These are phyloP conservation scores for Luscinia megarhynchos DNA, from an alignment of 2,797 vertebrate genomes.

Conservation along the genomic window DNA sequence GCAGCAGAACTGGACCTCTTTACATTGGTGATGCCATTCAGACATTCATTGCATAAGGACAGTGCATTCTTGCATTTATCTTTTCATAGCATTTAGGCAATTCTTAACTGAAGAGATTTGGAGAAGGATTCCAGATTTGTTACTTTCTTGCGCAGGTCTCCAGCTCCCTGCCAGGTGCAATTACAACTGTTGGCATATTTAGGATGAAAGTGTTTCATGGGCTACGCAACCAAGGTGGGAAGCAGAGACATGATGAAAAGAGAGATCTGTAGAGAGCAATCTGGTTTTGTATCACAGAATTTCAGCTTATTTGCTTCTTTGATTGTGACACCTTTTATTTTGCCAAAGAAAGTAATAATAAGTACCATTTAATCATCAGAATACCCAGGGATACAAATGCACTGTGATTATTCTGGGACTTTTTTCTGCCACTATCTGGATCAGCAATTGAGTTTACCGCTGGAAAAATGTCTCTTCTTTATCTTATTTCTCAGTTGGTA, in stretches of 20 bases:
- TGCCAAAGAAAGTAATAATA: background rate
- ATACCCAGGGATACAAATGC: background rate
- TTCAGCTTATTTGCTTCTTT: background rate
- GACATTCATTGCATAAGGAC: background rate
- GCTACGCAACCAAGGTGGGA: background rate
- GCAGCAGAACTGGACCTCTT: background rate
- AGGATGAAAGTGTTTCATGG: background rate
- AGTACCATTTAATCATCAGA: background rate
- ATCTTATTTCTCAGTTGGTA: background rate
- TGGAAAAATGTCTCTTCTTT: background rate
- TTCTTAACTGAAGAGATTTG: background rate
- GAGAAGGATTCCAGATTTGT: background rate
- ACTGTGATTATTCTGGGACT: background rate
- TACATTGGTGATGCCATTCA: fast-evolving
- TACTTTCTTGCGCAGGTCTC: background rate
- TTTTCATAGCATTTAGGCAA: background rate
- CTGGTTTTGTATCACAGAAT: background rate
- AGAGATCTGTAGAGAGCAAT: background rate
- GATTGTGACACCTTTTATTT: background rate
- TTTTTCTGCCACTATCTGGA: background rate
- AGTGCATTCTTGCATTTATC: background rate
- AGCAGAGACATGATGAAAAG: background rate
- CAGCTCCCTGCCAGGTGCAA: background rate
- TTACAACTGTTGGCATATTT: background rate
- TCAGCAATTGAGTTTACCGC: background rate